phyloP scores from a whole-genome alignment of 1,140 invertebrate genomes.

The Diplogasteroides magnus region DNA sequence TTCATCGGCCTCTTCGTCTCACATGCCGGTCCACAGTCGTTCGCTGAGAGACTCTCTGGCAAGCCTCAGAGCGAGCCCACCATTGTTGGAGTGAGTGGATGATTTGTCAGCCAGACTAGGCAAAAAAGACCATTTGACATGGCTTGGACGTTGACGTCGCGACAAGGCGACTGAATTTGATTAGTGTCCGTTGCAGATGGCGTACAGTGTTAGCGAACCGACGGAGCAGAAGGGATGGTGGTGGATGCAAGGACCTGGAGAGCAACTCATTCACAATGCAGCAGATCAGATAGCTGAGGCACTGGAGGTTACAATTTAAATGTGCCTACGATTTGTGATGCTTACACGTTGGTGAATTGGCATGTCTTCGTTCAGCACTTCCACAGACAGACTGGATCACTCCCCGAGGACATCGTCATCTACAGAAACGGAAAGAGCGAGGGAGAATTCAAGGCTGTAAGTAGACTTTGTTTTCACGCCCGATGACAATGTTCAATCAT shows the following conservation, averaged over 20 bases:
- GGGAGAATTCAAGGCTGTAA: conserved; percentile 71
- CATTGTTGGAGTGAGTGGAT: conserved; percentile 27
- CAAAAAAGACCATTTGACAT: not conserved
- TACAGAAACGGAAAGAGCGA: conserved; percentile 82
- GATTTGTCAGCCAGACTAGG: not conserved
- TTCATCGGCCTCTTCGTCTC: conserved; percentile 28
- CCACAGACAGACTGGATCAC: conserved; percentile 8
- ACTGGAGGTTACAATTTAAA: conserved; percentile 10
- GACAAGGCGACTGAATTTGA: too few relatives aligned
- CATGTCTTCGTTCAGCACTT: conserved; percentile 3
- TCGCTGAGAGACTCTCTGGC: conserved; percentile 7
- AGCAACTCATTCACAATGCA: conserved; percentile 7
- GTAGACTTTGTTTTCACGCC: not conserved
- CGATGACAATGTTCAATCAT: not conserved
- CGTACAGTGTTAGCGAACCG: conserved; percentile 1
- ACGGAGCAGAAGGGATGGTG: conserved; percentile 2
- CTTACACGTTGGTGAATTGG: too few relatives aligned
- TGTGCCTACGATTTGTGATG: too few relatives aligned
- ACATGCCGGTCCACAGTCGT: conserved; percentile 22
- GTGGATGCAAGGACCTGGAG: conserved; percentile 12
- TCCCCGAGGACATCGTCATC: conserved; percentile 66
- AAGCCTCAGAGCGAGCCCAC: conserved; percentile 7
- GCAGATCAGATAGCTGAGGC: not conserved
- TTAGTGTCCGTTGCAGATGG: not conserved
- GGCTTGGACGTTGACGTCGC: not conserved